Conservation (phyloP, 2,113 vertebrate species). For the Otolemur garnettii region DNA sequence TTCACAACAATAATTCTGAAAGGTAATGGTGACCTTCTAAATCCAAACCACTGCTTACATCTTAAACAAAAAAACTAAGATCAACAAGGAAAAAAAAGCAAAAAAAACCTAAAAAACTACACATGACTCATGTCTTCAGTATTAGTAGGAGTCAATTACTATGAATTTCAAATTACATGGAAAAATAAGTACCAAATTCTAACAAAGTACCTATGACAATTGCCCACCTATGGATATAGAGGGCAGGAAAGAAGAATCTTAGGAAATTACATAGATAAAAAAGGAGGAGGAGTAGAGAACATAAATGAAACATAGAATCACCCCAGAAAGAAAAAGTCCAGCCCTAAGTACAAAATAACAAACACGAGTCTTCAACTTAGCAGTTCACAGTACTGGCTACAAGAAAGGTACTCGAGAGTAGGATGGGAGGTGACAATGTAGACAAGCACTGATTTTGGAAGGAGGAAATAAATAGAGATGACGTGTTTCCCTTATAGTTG, state of each 20-base stretch:
- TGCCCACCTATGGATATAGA: background rate
- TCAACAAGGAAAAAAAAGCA: background rate
- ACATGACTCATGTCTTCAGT: background rate
- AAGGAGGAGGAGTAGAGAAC: background rate
- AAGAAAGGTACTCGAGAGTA: background rate
- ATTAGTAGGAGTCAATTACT: background rate
- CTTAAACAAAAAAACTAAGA: background rate
- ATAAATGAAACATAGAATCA: background rate
- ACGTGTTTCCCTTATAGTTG: background rate
- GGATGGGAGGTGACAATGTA: background rate
- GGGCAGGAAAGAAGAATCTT: background rate
- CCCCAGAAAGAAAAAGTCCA: background rate
- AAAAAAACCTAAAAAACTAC: background rate
- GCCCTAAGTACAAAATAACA: background rate
- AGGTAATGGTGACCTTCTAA: constrained; percentile 34
- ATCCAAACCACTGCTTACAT: constrained; percentile 30
- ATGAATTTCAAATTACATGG: background rate
- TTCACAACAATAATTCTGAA: constrained; percentile 10
- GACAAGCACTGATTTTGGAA: background rate
- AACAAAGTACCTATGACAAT: background rate
- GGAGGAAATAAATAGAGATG: background rate
- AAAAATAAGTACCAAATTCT: background rate
- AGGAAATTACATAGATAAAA: background rate
- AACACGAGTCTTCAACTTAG: background rate
- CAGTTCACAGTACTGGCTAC: background rate